These are phyloP conservation scores for Ceratotherium simum DNA, from an alignment of 2,113 vertebrate species.

Conservation along the genomic window DNA sequence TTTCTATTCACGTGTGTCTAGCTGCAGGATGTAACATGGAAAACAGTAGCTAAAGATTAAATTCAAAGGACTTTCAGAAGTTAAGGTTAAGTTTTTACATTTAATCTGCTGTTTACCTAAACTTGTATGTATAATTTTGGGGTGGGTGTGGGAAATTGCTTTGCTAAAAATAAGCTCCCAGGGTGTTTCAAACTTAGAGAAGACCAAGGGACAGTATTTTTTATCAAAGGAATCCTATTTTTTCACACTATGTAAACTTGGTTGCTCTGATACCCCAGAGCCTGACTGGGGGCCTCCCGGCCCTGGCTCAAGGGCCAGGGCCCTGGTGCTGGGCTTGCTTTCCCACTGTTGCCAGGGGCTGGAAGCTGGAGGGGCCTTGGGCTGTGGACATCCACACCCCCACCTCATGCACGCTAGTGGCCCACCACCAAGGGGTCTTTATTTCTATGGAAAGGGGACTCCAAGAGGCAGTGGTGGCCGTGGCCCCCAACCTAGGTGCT, in stretches of 20 bases:
- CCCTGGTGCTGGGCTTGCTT: conserved; percentile 76
- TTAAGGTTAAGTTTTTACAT: conserved; percentile 91
- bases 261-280: conserved; percentile 79
- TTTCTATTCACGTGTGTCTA: conserved; percentile 97
- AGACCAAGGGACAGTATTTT: conserved; percentile 84
- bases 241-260: conserved; percentile 84
- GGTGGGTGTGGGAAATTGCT: conserved; percentile 85
- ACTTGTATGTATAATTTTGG: conserved; percentile 86
- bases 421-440: conserved; percentile 73
- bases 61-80: conserved; percentile 90
- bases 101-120: conserved; percentile 94
- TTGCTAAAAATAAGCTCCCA: conserved; percentile 86
- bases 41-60: conserved; percentile 94
- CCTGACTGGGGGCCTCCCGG: conserved; percentile 68
- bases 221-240: conserved; percentile 89
- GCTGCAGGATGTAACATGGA: conserved; percentile 94
- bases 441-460: conserved; percentile 74
- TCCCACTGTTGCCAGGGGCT: conserved; percentile 62
- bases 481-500: conserved; percentile 78
- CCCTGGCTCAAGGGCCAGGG: conserved; percentile 55
- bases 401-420: conserved; percentile 61
- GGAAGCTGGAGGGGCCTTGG: conserved; percentile 65
- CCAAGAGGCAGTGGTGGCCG: conserved; percentile 70
- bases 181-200: conserved; percentile 78
- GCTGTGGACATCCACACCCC: conserved; percentile 66